These are phyloP conservation scores for Bombyx mori DNA, from an alignment of 1,140 invertebrate species.

Conservation along the genomic window DNA sequence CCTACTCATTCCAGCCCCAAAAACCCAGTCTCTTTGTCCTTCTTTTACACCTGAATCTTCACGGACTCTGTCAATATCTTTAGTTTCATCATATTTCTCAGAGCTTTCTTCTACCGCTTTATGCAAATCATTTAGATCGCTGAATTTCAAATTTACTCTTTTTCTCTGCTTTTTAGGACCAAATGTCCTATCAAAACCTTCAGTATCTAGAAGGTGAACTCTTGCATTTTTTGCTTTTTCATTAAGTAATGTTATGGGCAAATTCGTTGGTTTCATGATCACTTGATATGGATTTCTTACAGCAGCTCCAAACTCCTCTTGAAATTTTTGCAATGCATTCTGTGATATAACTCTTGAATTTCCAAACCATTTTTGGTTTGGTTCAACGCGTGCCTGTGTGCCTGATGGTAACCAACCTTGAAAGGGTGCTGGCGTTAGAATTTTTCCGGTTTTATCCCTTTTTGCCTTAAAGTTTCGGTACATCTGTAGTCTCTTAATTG, in stretches of 20 bases:
- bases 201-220: conserved; percentile 96
- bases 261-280: conserved; percentile 95
- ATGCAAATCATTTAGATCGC: conserved; percentile 80
- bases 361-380: conserved; percentile 96
- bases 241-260: conserved; percentile 95
- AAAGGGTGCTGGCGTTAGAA: conserved; percentile 94
- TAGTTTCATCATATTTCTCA: conserved; percentile 83
- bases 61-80: conserved; percentile 86
- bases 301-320: conserved; percentile 94
- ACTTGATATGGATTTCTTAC: conserved; percentile 98
- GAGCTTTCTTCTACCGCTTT: conserved; percentile 78
- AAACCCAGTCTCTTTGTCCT: conserved; percentile 86
- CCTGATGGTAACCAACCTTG: conserved; percentile 92
- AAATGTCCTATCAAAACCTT: conserved; percentile 95
- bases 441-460: conserved; percentile 92
- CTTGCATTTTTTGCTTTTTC: conserved; percentile 92
- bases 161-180: conserved; percentile 95
- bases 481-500: conserved; percentile 97
- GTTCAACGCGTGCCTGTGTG: conserved; percentile 93
- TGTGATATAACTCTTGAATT: conserved; percentile 94
- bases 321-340: conserved; percentile 95
- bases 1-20: conserved; percentile 94
- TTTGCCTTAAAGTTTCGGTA: conserved; percentile 98
- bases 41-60: conserved; percentile 86
- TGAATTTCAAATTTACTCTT: conserved; percentile 85